Conservation (phyloP, 2,113 vertebrate species). For the Apteryx mantelli region DNA sequence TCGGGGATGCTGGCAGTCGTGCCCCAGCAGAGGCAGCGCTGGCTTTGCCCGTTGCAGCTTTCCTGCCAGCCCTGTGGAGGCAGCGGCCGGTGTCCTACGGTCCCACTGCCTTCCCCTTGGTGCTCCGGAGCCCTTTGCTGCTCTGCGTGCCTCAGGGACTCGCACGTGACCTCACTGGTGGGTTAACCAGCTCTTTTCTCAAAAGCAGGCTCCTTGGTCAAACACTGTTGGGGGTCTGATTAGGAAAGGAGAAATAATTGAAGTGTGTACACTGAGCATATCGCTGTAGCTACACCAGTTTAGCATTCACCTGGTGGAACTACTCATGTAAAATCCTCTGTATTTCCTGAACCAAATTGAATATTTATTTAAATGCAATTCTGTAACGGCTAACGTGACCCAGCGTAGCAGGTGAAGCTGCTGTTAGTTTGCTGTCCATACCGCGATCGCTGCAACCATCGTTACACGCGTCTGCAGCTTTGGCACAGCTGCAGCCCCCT, state of each 20-base stretch:
- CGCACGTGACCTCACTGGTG: background rate
- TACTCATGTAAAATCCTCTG: background rate
- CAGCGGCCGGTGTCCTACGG: no score
- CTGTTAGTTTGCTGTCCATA: background rate
- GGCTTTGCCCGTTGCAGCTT: no score
- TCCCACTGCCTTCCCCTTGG: background rate
- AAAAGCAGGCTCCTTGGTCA: background rate
- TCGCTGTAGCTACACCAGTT: background rate
- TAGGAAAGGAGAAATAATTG: background rate
- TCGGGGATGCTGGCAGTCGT: no score
- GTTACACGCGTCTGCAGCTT: no score
- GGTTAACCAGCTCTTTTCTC: background rate
- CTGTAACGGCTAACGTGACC: background rate
- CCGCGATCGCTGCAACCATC: background rate
- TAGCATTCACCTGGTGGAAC: background rate
- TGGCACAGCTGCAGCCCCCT: no score
- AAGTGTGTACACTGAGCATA: accelerated
- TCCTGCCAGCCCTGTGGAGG: no score
- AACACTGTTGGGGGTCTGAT: background rate
- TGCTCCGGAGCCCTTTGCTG: background rate
- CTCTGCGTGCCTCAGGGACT: background rate
- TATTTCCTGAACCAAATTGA: background rate
- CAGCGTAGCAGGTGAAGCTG: background rate
- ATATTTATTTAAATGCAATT: background rate
- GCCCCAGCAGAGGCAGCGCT: no score